Evolutionary conservation across 1,140 invertebrate species (phyloP), one percentile per base, ranked within the genome.

Genomic region (Conus ventricosus): DNA sequence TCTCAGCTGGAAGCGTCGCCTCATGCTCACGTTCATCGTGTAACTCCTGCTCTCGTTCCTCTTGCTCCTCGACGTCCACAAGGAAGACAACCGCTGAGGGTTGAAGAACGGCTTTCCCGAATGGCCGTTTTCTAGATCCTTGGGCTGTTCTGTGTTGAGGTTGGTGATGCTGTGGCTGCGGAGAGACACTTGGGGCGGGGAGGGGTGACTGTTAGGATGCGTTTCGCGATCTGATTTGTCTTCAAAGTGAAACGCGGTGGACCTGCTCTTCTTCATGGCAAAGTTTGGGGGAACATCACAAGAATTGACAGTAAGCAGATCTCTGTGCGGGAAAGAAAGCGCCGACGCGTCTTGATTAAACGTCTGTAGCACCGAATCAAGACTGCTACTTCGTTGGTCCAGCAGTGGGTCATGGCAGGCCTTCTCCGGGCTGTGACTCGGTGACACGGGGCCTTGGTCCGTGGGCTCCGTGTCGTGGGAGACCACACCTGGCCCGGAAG

Each of bases 1-100:
- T 93, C 99, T 98, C 71, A 93, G 87, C 87, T 94, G 93, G 90
- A 94, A 94, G 88, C 93, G 92, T 60, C 92, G 91, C 84, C 93
- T 93, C 88, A 93, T 92, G 84, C 92, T 93, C 53, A 89, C 84
- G 3, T 89, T 92, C 88, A 91, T 88, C 1, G 57, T 15, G 15
- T 15, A 8, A 15, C 20, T 71, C 67, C 20, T 71, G 67, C 67
- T 71, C 67, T 20, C 67, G 60, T 63, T 63, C 17, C 17, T 63
- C 60, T 63, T 20, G 39, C 39, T 39, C 39, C 39, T 39, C 39
- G 39, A 39, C 3, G 39, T 39, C 57, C 8, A 60, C 8, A 15
- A 8, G 8, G 57, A 8, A 8, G 57, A 15, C 57, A 15, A 60
- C 57, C 57, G 15, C 0, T 8, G 57, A 60, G 15, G 8, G 57